Evolutionary conservation across 2,888 invertebrate genomes (phyloP).

Genomic region (Pammene aurita): DNA sequence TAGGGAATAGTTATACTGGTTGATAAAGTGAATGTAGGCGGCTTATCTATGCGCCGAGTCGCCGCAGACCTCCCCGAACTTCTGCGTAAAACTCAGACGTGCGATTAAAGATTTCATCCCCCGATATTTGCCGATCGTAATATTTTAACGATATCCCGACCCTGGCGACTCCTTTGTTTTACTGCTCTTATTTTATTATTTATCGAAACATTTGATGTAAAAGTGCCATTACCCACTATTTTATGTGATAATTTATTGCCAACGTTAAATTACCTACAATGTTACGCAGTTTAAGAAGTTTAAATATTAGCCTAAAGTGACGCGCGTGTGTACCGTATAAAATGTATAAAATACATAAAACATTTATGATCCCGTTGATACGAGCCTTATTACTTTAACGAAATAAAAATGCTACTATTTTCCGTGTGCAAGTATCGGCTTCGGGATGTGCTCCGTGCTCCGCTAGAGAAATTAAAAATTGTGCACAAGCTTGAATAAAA

Average conservation of each 20-base stretch:
- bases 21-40: neutral
- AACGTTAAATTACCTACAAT: conserved; percentile 54
- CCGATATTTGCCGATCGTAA: conserved; percentile 79
- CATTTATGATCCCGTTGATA: conserved; percentile 40
- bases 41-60: conserved; percentile 47
- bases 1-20: conserved; percentile 3
- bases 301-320: conserved; percentile 42
- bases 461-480: no score
- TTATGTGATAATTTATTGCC: conserved; percentile 71
- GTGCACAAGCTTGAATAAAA: no score
- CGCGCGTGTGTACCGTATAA: conserved; percentile 39
- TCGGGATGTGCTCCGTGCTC: neutral
- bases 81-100: conserved; percentile 68
- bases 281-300: conserved; percentile 44
- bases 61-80: conserved; percentile 58
- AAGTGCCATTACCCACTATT: conserved; percentile 71
- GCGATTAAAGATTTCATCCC: conserved; percentile 79
- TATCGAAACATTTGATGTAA: conserved; percentile 78
- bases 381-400: conserved; percentile 32
- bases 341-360: conserved; percentile 37
- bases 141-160: conserved; percentile 76
- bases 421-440: conserved; percentile 19
- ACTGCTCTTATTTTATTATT: conserved; percentile 78
- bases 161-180: conserved; percentile 74
- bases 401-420: conserved; percentile 29